A percentile compares a stretch with the other conserved stretches of the same genome.
Conservation (phyloP, 2,113 vertebrate genomes). For the Mystacornis crossleyi region DNA sequence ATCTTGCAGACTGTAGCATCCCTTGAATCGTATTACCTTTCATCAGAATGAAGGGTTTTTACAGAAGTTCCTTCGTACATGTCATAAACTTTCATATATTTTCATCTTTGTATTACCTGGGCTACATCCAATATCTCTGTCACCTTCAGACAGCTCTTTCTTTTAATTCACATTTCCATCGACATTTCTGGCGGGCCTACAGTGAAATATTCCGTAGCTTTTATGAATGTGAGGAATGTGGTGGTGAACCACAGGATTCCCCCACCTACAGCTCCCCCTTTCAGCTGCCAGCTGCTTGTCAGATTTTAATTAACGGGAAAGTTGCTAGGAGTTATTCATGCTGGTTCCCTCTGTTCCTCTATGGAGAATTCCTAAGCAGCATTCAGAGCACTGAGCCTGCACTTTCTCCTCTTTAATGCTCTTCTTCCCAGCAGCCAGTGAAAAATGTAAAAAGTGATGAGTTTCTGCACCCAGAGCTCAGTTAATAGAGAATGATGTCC, state of each 20-base stretch:
- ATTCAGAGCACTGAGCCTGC: constrained; percentile 14
- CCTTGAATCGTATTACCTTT: not conserved
- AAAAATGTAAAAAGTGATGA: constrained; percentile 1
- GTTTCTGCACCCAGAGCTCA: not conserved
- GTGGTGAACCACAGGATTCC: constrained; percentile 73
- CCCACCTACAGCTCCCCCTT: constrained; percentile 73
- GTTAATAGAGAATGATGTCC: not conserved
- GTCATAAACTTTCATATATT: constrained; percentile 4
- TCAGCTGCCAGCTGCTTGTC: constrained; percentile 75
- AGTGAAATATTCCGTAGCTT: constrained; percentile 68
- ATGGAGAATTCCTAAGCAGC: constrained; percentile 52
- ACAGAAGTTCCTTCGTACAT: not conserved
- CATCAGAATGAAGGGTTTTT: not conserved
- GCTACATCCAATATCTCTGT: constrained; percentile 29
- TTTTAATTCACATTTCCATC: constrained; percentile 67
- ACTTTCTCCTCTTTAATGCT: constrained; percentile 7
- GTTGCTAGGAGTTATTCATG: constrained; percentile 70
- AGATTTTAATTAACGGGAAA: constrained; percentile 73
- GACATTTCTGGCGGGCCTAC: constrained; percentile 36
- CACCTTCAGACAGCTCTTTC: constrained; percentile 65
- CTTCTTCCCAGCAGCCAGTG: constrained; percentile 11
- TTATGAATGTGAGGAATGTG: constrained; percentile 73
- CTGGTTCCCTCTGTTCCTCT: constrained; percentile 57
- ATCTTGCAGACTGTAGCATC: not conserved
- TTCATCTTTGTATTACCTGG: constrained; percentile 33